These are phyloP conservation scores for Oxygymnocypris stewartii DNA, from an alignment of 2,113 vertebrate genomes.

Conservation along the genomic window DNA sequence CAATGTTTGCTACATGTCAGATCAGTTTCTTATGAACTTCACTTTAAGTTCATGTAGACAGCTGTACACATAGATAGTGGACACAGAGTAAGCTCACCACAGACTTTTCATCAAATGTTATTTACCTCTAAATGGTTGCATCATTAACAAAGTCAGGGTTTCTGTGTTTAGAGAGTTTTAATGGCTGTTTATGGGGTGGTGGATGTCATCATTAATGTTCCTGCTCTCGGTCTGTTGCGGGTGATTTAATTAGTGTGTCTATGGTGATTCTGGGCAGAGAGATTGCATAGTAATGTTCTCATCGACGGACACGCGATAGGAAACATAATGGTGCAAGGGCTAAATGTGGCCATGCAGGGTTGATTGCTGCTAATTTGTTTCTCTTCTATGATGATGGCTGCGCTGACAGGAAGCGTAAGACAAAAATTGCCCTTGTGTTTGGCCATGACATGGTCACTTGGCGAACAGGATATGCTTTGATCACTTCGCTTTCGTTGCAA, in stretches of 20 bases:
- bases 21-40: neutral
- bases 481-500: conserved; percentile 1
- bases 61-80: neutral
- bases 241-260: conserved; percentile 53
- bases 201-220: conserved; percentile 39
- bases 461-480: conserved; percentile 23
- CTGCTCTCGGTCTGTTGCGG: conserved; percentile 43
- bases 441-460: conserved; percentile 5
- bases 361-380: conserved; percentile 58
- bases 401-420: conserved; percentile 14
- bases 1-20: neutral
- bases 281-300: conserved; percentile 37
- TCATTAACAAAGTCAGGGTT: conserved; percentile 35
- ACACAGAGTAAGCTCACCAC: neutral
- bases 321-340: neutral
- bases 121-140: conserved; percentile 32
- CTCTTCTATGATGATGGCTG: conserved; percentile 23
- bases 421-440: conserved; percentile 35
- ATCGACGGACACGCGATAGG: neutral
- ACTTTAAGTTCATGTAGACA: neutral
- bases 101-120: conserved; percentile 24
- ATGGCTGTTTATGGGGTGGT: conserved; percentile 45
- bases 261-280: conserved; percentile 23
- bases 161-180: conserved; percentile 41
- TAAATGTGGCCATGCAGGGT: conserved; percentile 36